Conservation (phyloP, 2,113 vertebrate genomes). For the Oceanites oceanicus region DNA sequence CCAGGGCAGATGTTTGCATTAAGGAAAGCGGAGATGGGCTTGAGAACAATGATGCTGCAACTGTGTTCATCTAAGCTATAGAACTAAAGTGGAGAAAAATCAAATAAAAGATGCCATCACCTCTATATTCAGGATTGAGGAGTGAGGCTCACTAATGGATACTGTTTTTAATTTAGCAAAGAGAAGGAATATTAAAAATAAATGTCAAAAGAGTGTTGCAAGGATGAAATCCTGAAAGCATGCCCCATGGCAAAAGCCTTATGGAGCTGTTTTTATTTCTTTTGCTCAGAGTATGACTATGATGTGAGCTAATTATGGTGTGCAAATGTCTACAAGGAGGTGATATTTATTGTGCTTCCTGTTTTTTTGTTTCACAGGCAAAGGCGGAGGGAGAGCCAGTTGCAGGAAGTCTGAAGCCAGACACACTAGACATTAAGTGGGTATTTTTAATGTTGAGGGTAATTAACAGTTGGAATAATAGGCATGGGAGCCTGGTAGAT, state of each 20-base stretch:
- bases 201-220: background rate
- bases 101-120: background rate
- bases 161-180: background rate
- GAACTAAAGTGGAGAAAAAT: background rate
- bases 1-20: background rate
- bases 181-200: background rate
- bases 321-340: background rate
- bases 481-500: background rate
- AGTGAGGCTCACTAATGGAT: background rate
- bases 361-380: background rate
- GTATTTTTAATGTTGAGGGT: background rate
- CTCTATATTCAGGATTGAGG: background rate
- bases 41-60: background rate
- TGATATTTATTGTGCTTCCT: background rate
- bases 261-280: background rate
- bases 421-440: background rate
- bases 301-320: background rate
- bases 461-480: constrained; percentile 41
- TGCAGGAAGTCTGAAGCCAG: background rate
- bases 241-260: background rate
- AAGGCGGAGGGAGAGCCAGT: background rate
- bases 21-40: background rate
- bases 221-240: background rate
- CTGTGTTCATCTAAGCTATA: background rate
- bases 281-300: background rate